Evolutionary conservation across 2,888 invertebrate species (phyloP).

Genomic region (Saturnia japonica): DNA sequence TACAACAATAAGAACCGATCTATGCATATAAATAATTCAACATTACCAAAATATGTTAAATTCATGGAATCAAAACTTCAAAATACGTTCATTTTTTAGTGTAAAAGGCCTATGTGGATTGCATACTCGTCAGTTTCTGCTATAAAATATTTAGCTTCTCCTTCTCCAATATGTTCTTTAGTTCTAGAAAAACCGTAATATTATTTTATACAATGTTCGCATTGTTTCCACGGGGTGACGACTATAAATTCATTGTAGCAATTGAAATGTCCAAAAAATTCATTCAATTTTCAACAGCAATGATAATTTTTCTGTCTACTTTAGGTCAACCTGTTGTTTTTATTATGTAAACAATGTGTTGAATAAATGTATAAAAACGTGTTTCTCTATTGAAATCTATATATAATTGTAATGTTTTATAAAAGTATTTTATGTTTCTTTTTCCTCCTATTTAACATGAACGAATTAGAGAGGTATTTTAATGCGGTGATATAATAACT

Average conservation of each 20-base stretch:
- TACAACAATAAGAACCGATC: background rate
- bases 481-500: background rate
- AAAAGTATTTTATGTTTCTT: no score
- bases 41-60: background rate
- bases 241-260: conserved; percentile 13
- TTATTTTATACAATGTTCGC: background rate
- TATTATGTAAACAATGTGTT: background rate
- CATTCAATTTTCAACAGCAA: conserved; percentile 7
- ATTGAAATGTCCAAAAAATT: conserved; percentile 8
- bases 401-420: no score
- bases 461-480: background rate
- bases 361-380: background rate
- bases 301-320: conserved; percentile 5
- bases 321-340: background rate
- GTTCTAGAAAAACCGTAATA: background rate
- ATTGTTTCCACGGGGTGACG: background rate
- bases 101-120: background rate
- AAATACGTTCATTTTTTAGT: background rate
- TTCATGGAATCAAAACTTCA: background rate
- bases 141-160: background rate
- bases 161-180: background rate
- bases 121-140: background rate
- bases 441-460: background rate
- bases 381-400: background rate
- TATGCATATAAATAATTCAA: background rate